A percentile compares a stretch with the other conserved stretches of the same genome.
phyloP scores from a whole-genome alignment of 1,140 invertebrate species.

The Zaprionus nigranus region DNA sequence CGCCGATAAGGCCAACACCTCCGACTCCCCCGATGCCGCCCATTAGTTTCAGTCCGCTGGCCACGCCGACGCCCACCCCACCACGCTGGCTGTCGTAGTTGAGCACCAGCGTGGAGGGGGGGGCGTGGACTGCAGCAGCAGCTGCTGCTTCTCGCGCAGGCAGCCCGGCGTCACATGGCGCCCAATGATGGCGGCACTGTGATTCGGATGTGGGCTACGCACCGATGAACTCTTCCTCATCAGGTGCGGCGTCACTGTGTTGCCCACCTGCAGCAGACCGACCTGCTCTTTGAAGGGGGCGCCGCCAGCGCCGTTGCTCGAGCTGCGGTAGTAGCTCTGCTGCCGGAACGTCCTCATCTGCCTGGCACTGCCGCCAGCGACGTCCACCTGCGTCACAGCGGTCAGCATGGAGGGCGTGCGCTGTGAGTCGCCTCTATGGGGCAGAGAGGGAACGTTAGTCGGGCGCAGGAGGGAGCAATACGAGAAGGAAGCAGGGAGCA shows the following conservation, averaged over 20 bases:
- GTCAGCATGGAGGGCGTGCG: slow-evolving; percentile 80
- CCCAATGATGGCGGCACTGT: slow-evolving; percentile 30
- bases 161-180: slow-evolving; percentile 53
- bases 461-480: background rate
- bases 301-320: slow-evolving; percentile 55
- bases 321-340: slow-evolving; percentile 77
- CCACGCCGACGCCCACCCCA: slow-evolving; percentile 61
- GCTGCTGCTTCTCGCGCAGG: slow-evolving; percentile 53
- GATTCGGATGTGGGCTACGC: slow-evolving; percentile 62
- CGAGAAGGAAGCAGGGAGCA: slow-evolving; percentile 16
- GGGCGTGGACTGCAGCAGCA: slow-evolving; percentile 50
- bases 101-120: slow-evolving; percentile 62
- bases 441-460: background rate
- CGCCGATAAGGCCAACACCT: slow-evolving; percentile 22
- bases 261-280: slow-evolving; percentile 65
- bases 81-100: slow-evolving; percentile 69
- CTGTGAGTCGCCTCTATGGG: slow-evolving; percentile 75
- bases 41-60: slow-evolving; percentile 50
- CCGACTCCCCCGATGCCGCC: slow-evolving; percentile 56
- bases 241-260: slow-evolving; percentile 56
- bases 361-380: slow-evolving; percentile 59
- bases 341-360: slow-evolving; percentile 75
- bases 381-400: slow-evolving; percentile 80
- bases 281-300: slow-evolving; percentile 69
- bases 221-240: slow-evolving; percentile 67